Conservation (phyloP, 2,888 invertebrate species). For the Harmothoe impar region DNA sequence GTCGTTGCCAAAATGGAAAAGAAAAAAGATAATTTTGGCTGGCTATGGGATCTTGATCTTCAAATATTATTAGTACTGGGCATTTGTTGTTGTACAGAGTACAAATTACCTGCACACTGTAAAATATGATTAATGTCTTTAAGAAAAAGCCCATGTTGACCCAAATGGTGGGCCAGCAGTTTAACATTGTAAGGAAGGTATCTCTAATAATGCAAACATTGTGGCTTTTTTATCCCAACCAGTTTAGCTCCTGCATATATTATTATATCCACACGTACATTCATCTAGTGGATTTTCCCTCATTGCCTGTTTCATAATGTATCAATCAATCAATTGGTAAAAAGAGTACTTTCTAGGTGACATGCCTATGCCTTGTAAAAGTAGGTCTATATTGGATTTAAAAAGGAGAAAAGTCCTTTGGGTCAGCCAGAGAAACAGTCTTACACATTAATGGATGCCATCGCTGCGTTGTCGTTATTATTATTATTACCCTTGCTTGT, state of each 20-base stretch:
- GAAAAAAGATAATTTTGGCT: no score
- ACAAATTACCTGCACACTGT: neutral
- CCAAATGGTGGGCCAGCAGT: neutral
- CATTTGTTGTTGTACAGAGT: neutral
- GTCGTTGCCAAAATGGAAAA: neutral
- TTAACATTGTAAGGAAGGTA: conserved; percentile 37
- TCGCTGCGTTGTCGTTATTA: conserved; percentile 21
- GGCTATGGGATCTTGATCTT: neutral
- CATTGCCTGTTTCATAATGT: conserved; percentile 44
- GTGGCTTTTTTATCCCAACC: conserved; percentile 3
- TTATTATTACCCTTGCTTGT: conserved; percentile 57
- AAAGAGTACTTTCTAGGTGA: neutral
- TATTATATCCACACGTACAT: no score
- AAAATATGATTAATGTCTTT: no score
- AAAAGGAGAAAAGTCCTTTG: neutral
- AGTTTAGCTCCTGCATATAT: conserved; percentile 37
- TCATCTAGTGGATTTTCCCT: neutral
- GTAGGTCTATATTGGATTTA: conserved; percentile 5
- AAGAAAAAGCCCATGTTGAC: no score
- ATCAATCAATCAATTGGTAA: conserved; percentile 9
- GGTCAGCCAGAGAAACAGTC: neutral
- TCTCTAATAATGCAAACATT: conserved; percentile 8
- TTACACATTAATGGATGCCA: conserved; percentile 61
- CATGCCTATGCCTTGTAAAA: conserved; percentile 57
- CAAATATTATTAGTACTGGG: neutral